These are phyloP conservation scores for Neocrepidodera transversa DNA, from an alignment of 2,888 invertebrate species.

Conservation along the genomic window DNA sequence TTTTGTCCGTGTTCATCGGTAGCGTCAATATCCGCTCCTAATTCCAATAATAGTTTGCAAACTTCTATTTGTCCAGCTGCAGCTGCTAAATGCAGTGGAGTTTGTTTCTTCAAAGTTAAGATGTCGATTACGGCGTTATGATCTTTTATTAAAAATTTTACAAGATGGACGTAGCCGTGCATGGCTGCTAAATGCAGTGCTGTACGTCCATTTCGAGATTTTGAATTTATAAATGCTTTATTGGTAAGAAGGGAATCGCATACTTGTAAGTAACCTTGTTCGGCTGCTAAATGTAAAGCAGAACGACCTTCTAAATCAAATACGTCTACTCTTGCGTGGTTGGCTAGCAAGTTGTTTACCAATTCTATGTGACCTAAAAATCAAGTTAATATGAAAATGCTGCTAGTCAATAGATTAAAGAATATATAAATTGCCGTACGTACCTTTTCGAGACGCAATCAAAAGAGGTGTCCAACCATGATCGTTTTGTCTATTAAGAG, in stretches of 20 bases:
- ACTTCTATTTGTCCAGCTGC: constrained; percentile 96
- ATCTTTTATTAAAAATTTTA: constrained; percentile 91
- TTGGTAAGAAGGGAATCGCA: constrained; percentile 89
- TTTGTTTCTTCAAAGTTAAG: constrained; percentile 93
- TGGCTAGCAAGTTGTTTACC: constrained; percentile 85
- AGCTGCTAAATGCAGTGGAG: constrained; percentile 96
- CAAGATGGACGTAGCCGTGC: constrained; percentile 92
- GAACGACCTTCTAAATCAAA: constrained; percentile 97
- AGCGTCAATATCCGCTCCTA: constrained; percentile 95
- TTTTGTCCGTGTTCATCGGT: constrained; percentile 96
- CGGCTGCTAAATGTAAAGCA: constrained; percentile 93
- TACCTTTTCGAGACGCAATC: constrained; percentile 89
- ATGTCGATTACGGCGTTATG: constrained; percentile 96
- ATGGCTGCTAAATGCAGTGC: constrained; percentile 96
- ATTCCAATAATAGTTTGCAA: constrained; percentile 86
- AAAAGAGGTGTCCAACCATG: constrained; percentile 97
- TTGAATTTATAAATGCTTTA: constrained; percentile 99
- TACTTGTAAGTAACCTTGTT: constrained; percentile 89
- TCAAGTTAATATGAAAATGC: not conserved
- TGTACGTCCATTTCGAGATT: constrained; percentile 95
- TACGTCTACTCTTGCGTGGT: constrained; percentile 98
- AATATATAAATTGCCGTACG: too few species aligned
- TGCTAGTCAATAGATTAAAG: not conserved
- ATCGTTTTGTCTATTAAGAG: constrained; percentile 91
- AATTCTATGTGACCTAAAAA: constrained; percentile 79